Conservation (phyloP, 2,888 invertebrate species). For the Smittia sp. region DNA sequence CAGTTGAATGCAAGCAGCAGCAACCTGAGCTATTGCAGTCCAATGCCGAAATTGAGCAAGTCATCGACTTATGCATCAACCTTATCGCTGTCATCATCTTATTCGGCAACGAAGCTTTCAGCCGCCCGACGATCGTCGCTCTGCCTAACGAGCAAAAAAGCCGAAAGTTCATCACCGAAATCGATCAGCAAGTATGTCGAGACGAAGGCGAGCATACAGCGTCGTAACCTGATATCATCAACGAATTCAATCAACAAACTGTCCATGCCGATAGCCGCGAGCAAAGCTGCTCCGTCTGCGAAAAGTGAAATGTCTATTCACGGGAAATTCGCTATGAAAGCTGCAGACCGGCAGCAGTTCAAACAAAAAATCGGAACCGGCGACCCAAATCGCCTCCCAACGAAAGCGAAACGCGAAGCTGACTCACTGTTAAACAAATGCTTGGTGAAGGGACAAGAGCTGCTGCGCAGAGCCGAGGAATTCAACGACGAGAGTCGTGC, state of each 20-base stretch:
- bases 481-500: conserved; percentile 56
- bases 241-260: conserved; percentile 24
- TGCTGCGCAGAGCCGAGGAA: conserved; percentile 51
- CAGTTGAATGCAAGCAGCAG: conserved; percentile 46
- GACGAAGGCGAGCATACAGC: conserved; percentile 32
- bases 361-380: neutral
- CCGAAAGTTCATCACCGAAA: conserved; percentile 4
- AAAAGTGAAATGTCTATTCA: conserved; percentile 44
- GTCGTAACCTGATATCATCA: conserved; percentile 27
- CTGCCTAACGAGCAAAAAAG: neutral
- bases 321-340: conserved; percentile 28
- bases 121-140: neutral
- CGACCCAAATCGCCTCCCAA: neutral
- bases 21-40: neutral
- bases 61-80: conserved; percentile 30
- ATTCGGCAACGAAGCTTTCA: neutral
- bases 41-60: conserved; percentile 2
- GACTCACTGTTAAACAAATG: conserved; percentile 52
- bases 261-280: neutral
- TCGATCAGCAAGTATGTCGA: conserved; percentile 31
- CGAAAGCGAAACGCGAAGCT: conserved; percentile 41
- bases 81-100: conserved; percentile 3
- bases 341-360: conserved; percentile 11
- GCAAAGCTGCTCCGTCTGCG: conserved; percentile 38
- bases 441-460: conserved; percentile 51